A percentile compares a stretch with the other conserved stretches of the same genome.
These are phyloP conservation scores for Abrostola tripartita DNA, from an alignment of 2,888 invertebrate genomes.

Conservation along the genomic window DNA sequence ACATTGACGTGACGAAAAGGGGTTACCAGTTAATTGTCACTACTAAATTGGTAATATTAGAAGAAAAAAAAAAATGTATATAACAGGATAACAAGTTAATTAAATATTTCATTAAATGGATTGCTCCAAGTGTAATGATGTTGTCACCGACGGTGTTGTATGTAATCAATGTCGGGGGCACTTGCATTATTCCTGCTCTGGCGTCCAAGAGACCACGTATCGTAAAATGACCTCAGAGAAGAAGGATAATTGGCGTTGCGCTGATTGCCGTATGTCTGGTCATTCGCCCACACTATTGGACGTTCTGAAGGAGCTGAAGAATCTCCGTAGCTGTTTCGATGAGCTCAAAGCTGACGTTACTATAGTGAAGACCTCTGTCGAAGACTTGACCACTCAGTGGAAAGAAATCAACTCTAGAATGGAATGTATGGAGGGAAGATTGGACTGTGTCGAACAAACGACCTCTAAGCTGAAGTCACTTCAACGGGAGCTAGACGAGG, in stretches of 20 bases:
- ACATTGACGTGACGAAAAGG: slow-evolving; percentile 3
- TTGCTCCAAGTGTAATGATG: neutral
- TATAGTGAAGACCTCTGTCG: neutral
- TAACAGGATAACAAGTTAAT: too few relatives aligned
- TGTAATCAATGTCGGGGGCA: neutral
- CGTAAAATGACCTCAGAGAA: slow-evolving; percentile 10
- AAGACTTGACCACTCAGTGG: neutral
- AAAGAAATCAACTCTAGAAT: neutral
- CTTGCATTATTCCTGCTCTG: slow-evolving; percentile 1
- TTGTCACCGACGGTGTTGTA: neutral
- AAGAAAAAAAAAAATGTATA: too few relatives aligned
- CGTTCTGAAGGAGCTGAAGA: slow-evolving; percentile 11
- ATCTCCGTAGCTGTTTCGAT: slow-evolving; percentile 9
- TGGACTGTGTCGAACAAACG: neutral
- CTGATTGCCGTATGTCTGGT: neutral
- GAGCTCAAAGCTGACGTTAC: slow-evolving; percentile 6
- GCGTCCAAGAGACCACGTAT: neutral
- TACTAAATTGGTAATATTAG: slow-evolving; percentile 1
- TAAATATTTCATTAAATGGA: too few relatives aligned
- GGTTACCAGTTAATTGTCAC: slow-evolving; percentile 4
- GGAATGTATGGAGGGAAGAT: neutral
- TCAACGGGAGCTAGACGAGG: neutral
- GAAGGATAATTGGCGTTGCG: slow-evolving; percentile 12
- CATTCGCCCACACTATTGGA: slow-evolving; percentile 3
- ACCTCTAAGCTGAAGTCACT: neutral